These are phyloP conservation scores for Rousettus madagascariensis DNA, from an alignment of 2,797 vertebrate species.

Conservation along the genomic window DNA sequence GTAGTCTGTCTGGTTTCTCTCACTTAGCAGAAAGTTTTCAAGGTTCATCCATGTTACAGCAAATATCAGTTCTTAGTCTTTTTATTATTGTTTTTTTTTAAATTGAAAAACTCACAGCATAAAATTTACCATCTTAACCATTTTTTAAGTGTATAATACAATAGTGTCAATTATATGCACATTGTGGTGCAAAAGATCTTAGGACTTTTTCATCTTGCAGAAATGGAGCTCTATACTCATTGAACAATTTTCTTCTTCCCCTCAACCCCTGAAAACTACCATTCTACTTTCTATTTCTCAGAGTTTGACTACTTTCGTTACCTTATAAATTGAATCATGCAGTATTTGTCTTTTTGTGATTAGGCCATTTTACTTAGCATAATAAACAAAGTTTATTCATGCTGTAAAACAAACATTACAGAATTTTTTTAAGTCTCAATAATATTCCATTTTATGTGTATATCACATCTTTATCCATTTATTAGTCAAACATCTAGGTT, in stretches of 20 bases:
- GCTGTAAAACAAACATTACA: neutral
- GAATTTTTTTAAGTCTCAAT: neutral
- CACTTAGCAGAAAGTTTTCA: neutral
- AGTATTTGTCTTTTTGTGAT: neutral
- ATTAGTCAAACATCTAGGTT: too few species aligned
- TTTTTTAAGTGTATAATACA: neutral
- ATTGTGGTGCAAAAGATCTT: neutral
- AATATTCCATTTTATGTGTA: neutral
- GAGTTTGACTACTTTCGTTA: neutral
- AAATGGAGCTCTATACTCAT: neutral
- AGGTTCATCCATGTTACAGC: neutral
- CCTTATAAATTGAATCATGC: neutral
- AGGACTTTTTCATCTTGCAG: neutral
- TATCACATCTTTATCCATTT: neutral
- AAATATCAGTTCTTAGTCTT: neutral
- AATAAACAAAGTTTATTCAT: neutral
- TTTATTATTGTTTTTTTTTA: neutral
- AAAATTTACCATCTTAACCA: neutral
- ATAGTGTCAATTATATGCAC: neutral
- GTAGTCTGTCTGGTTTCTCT: neutral
- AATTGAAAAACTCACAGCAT: neutral
- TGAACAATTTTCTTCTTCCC: neutral
- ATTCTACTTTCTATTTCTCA: neutral
- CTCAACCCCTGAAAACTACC: neutral
- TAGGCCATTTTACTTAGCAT: neutral